Evolutionary conservation across 2,888 invertebrate species (phyloP).

Genomic region (Coenonympha arcania): DNA sequence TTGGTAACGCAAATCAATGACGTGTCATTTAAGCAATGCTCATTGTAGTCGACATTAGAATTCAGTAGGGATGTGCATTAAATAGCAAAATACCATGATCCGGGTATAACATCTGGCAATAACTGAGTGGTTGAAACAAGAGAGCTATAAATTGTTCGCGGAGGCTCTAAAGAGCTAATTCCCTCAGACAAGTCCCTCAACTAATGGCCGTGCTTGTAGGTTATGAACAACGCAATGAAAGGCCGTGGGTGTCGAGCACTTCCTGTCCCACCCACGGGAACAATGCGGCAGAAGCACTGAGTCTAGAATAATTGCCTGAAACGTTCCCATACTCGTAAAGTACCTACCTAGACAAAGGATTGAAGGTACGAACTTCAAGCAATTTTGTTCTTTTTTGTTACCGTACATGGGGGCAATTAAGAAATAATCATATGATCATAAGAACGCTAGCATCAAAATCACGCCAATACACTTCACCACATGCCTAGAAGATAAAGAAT

Average conservation of each 20-base stretch:
- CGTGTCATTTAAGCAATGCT: too few species aligned
- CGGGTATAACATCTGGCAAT: constrained; percentile 11
- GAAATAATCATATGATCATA: too few species aligned
- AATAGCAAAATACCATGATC: background rate
- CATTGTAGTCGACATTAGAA: background rate
- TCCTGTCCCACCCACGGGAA: constrained; percentile 65
- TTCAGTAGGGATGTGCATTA: background rate
- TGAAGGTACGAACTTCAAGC: too few species aligned
- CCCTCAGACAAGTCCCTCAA: constrained; percentile 28
- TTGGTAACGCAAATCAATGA: too few species aligned
- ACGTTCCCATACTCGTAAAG: background rate
- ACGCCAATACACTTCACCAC: too few species aligned
- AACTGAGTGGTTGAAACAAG: constrained; percentile 18
- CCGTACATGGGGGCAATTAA: too few species aligned
- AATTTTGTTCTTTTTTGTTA: too few species aligned
- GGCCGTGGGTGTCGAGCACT: constrained; percentile 61
- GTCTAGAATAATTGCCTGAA: constrained; percentile 16
- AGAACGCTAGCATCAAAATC: too few species aligned
- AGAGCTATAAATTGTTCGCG: constrained; percentile 26
- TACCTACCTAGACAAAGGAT: background rate
- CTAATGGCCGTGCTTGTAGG: constrained; percentile 31
- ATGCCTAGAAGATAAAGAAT: too few species aligned
- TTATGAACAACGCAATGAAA: constrained; percentile 62
- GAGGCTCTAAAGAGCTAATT: constrained; percentile 23
- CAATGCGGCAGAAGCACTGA: constrained; percentile 18